phyloP scores from a whole-genome alignment of 30 jellyfish, hydroid and myxozoan genomes.

The Pelagia noctiluca region DNA sequence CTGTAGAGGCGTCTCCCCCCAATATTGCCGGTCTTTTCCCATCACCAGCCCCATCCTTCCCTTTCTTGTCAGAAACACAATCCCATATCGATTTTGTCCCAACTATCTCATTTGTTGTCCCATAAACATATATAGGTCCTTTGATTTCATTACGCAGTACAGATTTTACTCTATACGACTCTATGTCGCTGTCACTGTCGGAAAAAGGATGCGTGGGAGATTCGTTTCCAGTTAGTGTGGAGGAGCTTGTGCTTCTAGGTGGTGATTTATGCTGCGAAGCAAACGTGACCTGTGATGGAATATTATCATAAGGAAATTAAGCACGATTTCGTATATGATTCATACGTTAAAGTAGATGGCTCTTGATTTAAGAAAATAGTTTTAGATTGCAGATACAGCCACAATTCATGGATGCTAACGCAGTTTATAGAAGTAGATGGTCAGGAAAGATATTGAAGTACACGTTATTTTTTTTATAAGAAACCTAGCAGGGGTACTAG shows the following conservation, averaged over 20 bases:
- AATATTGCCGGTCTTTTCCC: background rate
- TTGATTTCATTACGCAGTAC: conserved; percentile 83
- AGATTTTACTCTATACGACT: conserved; percentile 85
- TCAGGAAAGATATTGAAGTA: too few species aligned
- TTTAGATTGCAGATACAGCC: too few species aligned
- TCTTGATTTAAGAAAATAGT: too few species aligned
- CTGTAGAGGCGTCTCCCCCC: background rate
- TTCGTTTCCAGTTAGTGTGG: conserved; percentile 91
- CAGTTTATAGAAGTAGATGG: too few species aligned
- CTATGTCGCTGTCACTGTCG: conserved; percentile 90
- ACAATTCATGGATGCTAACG: too few species aligned
- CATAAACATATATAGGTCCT: conserved; percentile 82
- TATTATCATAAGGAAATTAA: background rate
- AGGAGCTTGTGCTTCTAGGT: conserved; percentile 69
- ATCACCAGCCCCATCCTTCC: background rate
- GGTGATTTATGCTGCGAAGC: conserved; percentile 66
- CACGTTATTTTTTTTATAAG: too few species aligned
- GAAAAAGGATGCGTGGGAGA: conserved; percentile 86
- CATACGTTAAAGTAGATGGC: too few species aligned
- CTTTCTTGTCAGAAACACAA: background rate
- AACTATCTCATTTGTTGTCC: conserved; percentile 50
- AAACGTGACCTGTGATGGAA: conserved; percentile 48
- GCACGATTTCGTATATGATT: background rate
- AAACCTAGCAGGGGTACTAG: too few species aligned
- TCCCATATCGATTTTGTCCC: too few species aligned